Base-by-base conservation (phyloP, 2,797 vertebrate genomes). In the Anisognathus igniventris region DNA sequence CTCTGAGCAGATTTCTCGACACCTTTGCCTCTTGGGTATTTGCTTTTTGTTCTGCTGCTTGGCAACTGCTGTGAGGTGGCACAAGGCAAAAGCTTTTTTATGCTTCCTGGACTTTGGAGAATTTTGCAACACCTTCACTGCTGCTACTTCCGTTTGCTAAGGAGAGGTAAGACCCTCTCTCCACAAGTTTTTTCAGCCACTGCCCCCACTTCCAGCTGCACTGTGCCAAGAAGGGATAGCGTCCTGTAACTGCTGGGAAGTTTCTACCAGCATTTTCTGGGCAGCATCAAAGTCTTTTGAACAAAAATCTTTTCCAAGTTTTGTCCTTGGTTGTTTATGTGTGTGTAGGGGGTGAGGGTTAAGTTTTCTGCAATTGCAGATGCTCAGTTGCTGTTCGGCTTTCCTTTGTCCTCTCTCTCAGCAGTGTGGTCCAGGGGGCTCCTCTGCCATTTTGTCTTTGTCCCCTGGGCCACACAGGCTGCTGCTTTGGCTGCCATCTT, bases 361-460 rank as follows among this genome's bases (percentile, higher is more conserved):
- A 77, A 20, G 27, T 64, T 35, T 51, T 31, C 40, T 37, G 21
- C 21, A 16, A 19, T 8, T 30, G n/a, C 0, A 1, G n/a, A 44
- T 22, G 16, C n/a, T 44, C 27, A 30, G n/a, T 12, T 44, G 8
- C 60, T 35, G 12, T 20, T 28, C 39, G 25, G 12, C 44, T 44
- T 77, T 64, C 21, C 60, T 54, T 23, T 44, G 25, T 16, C 42
- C n/a, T 31, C 25, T 30, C 7, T 42, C 12, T 42, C 19, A 12
- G 31, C 20, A 4, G 1, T 1, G 0, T 20, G 60, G 12, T 31
- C 21, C 2, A 2, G 13, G 16, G 21, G 21, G 7, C 15, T 44
- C 16, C 13, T 45, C 39, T 44, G 12, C 24, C 30, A 16, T 40
- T 47, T n/a, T 35, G 9, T 35, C 31, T 42, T 35, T 76, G 39